phyloP scores from a whole-genome alignment of 2,797 vertebrate genomes.

The Phalanger gymnotis region DNA sequence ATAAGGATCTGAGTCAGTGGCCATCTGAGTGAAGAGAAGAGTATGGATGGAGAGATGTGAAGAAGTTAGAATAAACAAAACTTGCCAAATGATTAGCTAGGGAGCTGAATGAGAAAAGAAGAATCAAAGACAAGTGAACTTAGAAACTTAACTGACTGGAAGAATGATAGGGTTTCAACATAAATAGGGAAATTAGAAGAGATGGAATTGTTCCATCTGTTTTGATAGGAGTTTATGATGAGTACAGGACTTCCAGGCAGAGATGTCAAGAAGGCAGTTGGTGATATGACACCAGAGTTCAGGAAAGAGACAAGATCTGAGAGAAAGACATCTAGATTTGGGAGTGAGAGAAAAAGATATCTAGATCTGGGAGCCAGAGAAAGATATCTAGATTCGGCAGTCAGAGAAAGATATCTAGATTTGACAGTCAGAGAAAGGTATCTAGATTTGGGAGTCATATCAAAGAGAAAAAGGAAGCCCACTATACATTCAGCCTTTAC shows the following conservation, averaged over 20 bases:
- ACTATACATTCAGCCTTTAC: not conserved
- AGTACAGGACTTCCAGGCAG: not conserved
- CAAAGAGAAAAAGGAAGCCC: not conserved
- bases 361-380: not conserved
- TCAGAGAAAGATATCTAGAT: not conserved
- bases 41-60: not conserved
- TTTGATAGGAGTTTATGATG: not conserved
- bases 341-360: not conserved
- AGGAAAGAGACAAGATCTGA: not conserved
- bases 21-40: not conserved
- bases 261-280: not conserved
- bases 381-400: not conserved
- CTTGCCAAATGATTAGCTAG: not conserved
- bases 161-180: not conserved
- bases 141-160: not conserved
- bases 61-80: not conserved
- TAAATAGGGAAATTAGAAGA: not conserved
- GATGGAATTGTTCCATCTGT: not conserved
- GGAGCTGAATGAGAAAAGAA: not conserved
- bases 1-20: not conserved
- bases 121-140: not conserved
- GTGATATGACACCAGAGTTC: not conserved
- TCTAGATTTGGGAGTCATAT: not conserved
- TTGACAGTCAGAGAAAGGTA: not conserved
- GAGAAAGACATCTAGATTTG: not conserved